Evolutionary conservation across 2,113 vertebrate species (phyloP), one percentile per base, ranked within the genome.

Genomic region (Xyliphius kryptos): DNA sequence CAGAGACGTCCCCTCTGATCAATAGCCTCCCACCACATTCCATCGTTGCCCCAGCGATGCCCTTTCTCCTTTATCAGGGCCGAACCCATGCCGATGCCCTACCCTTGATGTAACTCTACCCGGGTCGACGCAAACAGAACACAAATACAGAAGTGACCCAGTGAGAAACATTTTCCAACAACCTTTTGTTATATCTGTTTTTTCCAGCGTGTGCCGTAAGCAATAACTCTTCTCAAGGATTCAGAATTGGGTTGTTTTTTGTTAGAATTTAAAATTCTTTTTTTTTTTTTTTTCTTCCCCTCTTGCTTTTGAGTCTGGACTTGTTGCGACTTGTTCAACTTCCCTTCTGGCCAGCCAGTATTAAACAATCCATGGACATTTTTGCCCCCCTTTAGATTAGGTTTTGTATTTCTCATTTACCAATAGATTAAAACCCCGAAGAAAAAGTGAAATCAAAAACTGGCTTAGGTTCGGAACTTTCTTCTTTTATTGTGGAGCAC

Each of bases 1-100:
- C 89, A 94, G 92, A 93, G 92, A 95, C 82, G 88, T 92, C 82
- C 87, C 92, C 74, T 88, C 92, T 68, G 91, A 95, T 87, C 92
- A 94, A 85, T 95, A 93, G 87, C 90, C 85, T 61, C 79, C 76
- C 76, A 77, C 74, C 81, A 86, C 86, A 89, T 89, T 89, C 86
- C 86, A 73, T 80, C 79, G 76, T 60, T 63, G 55, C 55, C 70
- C 70, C 62, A 63, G 61, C 44, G 54, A 68, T 60, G 51, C 71
- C 66, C 71, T 61, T 69, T 60, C 52, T 41, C 54, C 13, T 56
- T 38, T 50, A 40, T 17, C 36, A 56, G 56, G 66, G 66, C 61
- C 44, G 16, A 44, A 38, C 44, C 61, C 49, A 60, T 59, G 38
- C 47, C 17, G 62, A 48, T 72, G 75, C 80, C 77, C 79, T 61